Evolutionary conservation across 1,140 invertebrate genomes (phyloP).

Genomic region (Drosophila nannoptera): DNA sequence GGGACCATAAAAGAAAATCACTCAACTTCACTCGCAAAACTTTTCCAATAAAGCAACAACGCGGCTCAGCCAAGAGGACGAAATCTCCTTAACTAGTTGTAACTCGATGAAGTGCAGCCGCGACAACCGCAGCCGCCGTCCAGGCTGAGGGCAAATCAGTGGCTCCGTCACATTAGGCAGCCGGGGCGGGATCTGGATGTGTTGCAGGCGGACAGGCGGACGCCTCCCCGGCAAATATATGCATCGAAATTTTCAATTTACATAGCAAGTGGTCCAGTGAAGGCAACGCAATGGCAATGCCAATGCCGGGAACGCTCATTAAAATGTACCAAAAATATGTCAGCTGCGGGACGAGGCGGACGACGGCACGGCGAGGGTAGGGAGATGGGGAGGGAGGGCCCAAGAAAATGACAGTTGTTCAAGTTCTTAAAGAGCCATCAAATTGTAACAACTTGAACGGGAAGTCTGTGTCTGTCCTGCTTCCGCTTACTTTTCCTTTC

Average conservation of each 20-base stretch:
- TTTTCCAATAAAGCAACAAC: conserved; percentile 70
- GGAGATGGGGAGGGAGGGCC: no score
- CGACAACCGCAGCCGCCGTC: conserved; percentile 2
- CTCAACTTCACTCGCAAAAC: conserved; percentile 52
- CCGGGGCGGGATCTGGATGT: neutral
- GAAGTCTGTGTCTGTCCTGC: conserved; percentile 15
- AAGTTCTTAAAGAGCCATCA: conserved; percentile 53
- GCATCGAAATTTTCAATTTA: conserved; percentile 66
- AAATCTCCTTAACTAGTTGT: conserved; percentile 72
- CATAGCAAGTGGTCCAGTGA: conserved; percentile 38
- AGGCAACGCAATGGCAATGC: neutral
- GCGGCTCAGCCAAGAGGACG: conserved; percentile 40
- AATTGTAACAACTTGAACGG: conserved; percentile 46
- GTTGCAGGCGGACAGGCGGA: conserved; percentile 45
- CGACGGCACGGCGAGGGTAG: no score
- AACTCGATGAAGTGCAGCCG: conserved; percentile 59
- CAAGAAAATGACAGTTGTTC: conserved; percentile 29
- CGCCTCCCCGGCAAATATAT: conserved; percentile 60
- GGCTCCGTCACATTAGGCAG: neutral
- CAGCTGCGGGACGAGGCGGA: no score
- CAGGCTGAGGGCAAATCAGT: conserved; percentile 7
- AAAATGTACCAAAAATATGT: conserved; percentile 32
- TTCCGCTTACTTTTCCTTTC: neutral
- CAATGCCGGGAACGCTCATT: conserved; percentile 2
- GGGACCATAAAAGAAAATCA: conserved; percentile 42